These are phyloP conservation scores for Marcusenius ussheri DNA, from an alignment of 2,113 vertebrate species.

Conservation along the genomic window DNA sequence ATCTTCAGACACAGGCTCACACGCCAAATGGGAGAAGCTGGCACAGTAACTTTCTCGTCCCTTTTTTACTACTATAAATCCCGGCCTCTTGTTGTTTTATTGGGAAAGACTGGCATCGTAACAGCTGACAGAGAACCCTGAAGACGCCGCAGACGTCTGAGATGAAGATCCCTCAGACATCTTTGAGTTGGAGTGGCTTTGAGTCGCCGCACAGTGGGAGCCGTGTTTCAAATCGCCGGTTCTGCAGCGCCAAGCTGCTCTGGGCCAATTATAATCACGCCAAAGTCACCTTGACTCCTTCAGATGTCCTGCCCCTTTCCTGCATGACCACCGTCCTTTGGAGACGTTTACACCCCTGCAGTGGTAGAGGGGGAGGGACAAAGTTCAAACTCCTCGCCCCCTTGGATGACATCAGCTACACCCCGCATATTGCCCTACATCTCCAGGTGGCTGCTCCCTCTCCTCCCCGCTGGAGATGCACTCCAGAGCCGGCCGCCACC, in stretches of 20 bases:
- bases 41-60: not conserved
- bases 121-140: not conserved
- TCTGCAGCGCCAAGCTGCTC: not conserved
- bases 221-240: not conserved
- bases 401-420: not conserved
- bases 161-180: not conserved
- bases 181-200: not conserved
- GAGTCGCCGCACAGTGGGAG: not conserved
- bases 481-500: not conserved
- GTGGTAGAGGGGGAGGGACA: not conserved
- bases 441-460: not conserved
- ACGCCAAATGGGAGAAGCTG: not conserved
- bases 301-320: not conserved
- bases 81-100: not conserved
- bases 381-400: not conserved
- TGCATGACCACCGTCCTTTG: not conserved
- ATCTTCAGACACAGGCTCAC: not conserved
- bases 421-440: not conserved
- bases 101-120: not conserved
- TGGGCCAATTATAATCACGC: not conserved
- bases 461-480: not conserved
- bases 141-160: not conserved
- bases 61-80: not conserved
- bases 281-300: slow-evolving; percentile 4
- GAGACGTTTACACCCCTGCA: not conserved